A percentile compares a stretch with the other conserved stretches of the same genome.
Evolutionary conservation across 1,140 invertebrate genomes (phyloP).

Genomic region (Sogatella furcifera): DNA sequence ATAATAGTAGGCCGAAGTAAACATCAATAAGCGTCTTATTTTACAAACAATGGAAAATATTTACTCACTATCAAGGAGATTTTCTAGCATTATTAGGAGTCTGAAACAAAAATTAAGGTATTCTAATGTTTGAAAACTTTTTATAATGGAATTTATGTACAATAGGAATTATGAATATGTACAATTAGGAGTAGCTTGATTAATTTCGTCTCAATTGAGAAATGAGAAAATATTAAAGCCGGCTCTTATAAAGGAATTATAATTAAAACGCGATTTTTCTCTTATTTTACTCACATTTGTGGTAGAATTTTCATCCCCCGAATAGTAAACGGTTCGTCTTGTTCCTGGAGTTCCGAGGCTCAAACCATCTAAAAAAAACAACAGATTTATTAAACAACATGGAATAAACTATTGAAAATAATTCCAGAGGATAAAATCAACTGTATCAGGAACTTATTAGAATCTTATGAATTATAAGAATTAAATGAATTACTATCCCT

Average conservation of each 20-base stretch:
- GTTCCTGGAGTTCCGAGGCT: constrained; percentile 61
- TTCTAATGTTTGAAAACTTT: constrained; percentile 5
- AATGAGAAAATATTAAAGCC: too few relatives aligned
- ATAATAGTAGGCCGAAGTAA: not conserved
- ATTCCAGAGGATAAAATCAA: not conserved
- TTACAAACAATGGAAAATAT: not conserved
- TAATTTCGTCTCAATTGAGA: too few relatives aligned
- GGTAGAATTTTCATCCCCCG: constrained; percentile 48
- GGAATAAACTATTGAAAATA: not conserved
- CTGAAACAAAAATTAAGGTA: constrained; percentile 1
- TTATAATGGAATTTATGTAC: constrained; percentile 3
- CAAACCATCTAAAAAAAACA: constrained; percentile 20
- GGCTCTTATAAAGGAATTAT: too few relatives aligned
- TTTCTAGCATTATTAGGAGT: not conserved
- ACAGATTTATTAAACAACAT: not conserved
- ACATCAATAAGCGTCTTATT: constrained; percentile 3
- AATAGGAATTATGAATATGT: not conserved
- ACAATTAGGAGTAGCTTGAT: too few relatives aligned
- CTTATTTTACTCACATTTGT: constrained; percentile 20
- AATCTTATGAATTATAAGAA: too few relatives aligned
- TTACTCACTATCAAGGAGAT: constrained; percentile 4
- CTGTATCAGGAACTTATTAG: not conserved
- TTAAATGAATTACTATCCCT: too few relatives aligned
- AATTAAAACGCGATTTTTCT: not conserved
- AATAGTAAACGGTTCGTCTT: constrained; percentile 68